These are phyloP conservation scores for Siphamia tubifer DNA, from an alignment of 2,113 vertebrate species.

Conservation along the genomic window DNA sequence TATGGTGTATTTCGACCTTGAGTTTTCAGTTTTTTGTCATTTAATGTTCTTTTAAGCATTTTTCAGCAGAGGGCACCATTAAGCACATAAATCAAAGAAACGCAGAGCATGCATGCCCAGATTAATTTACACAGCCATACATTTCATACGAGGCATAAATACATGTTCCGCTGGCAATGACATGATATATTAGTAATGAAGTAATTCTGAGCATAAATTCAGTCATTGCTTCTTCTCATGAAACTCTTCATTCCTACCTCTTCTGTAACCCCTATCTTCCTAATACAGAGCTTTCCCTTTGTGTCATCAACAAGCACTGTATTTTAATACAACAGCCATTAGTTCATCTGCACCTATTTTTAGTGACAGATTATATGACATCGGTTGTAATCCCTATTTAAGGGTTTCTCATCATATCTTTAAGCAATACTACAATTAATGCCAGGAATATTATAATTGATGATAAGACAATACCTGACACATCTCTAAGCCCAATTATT, in stretches of 20 bases:
- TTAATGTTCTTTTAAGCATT: not conserved
- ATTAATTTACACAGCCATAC: conserved; percentile 17
- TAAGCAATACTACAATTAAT: not conserved
- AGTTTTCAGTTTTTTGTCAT: not conserved
- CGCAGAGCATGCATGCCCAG: not conserved
- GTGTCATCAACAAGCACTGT: not conserved
- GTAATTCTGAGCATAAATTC: not conserved
- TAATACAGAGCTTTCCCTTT: not conserved
- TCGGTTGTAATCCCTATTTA: conserved; percentile 5
- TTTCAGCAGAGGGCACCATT: conserved; percentile 42
- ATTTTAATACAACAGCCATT: not conserved
- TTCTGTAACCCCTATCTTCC: not conserved
- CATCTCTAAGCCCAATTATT: not conserved
- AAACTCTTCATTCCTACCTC: not conserved
- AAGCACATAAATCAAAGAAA: not conserved
- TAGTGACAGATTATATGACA: conserved; percentile 16
- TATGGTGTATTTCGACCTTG: conserved; percentile 12
- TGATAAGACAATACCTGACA: not conserved
- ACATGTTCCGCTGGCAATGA: not conserved
- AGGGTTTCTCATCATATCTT: not conserved
- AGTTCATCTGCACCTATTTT: conserved; percentile 15
- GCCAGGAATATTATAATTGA: not conserved
- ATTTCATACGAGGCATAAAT: conserved; percentile 3
- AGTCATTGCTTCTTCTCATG: not conserved
- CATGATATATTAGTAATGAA: not conserved